A percentile compares a stretch with the other conserved stretches of the same genome.
These are phyloP conservation scores for Iphiclides podalirius DNA, from an alignment of 2,888 invertebrate genomes.

Conservation along the genomic window DNA sequence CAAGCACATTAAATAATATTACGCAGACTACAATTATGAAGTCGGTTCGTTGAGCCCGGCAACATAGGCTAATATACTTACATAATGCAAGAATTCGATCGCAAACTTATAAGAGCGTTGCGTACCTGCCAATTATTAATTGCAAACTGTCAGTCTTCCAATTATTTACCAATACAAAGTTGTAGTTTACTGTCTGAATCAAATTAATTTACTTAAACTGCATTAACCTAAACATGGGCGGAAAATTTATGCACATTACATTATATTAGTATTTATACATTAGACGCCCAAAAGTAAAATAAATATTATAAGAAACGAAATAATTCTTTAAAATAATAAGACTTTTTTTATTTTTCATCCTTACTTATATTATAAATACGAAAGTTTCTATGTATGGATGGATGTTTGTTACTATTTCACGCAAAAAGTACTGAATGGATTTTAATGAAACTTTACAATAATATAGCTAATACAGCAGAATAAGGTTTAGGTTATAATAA, in stretches of 20 bases:
- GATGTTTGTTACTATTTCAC: too few species aligned
- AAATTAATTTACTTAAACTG: constrained; percentile 10
- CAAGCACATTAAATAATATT: constrained; percentile 18
- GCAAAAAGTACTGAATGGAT: too few species aligned
- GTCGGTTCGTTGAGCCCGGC: constrained; percentile 28
- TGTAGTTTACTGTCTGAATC: constrained; percentile 13
- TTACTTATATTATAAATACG: too few species aligned
- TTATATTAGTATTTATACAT: too few species aligned
- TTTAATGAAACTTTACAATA: too few species aligned
- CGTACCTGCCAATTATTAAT: constrained; percentile 21
- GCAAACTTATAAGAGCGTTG: constrained; percentile 20
- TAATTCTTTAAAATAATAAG: background rate
- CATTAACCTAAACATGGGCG: background rate
- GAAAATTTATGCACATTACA: background rate
- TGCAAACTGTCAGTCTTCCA: constrained; percentile 13
- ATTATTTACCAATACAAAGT: constrained; percentile 12
- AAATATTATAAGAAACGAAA: too few species aligned
- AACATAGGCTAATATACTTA: constrained; percentile 19
- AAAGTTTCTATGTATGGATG: too few species aligned
- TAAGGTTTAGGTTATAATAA: too few species aligned
- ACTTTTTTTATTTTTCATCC: background rate
- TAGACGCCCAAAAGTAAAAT: too few species aligned
- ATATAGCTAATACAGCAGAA: too few species aligned
- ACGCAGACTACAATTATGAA: constrained; percentile 30
- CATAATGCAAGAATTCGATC: constrained; percentile 26